Evolutionary conservation across 2,888 invertebrate genomes (phyloP), one percentile per base, ranked within the genome.

Genomic region (Allolobophora icterica): DNA sequence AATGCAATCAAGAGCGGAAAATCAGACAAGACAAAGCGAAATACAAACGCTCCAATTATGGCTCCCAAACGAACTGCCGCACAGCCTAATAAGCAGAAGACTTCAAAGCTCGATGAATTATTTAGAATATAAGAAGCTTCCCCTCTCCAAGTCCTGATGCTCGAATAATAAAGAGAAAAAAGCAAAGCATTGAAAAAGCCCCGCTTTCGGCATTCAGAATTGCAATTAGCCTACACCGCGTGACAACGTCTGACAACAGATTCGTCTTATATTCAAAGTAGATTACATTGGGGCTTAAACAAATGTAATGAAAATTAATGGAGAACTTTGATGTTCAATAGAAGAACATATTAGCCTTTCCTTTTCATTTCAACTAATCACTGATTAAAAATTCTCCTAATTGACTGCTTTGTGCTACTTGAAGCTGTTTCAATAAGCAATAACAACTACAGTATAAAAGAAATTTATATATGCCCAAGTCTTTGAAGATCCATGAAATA

Each of bases 11-110:
- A n/a, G n/a, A 71, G 71, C n/a, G 71, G 71, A 71, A 71, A 71
- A 71, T 71, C 71, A 71, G 71, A 71, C 71, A 71, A 71, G 71
- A 71, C 71, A 71, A 71, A 71, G 71, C n/a, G 71, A 71, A 71
- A 30, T 71, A 71, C 71, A 71, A 71, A n/a, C 71, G 71, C 71
- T 71, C n/a, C 71, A 71, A n/a, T 71, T 71, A 71, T 71, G 71
- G 71, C 71, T 71, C n/a, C 71, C 71, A 71, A 71, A 71, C 71
- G 71, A 71, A 71, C 71, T n/a, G 71, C n/a, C 30, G 71, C n/a
- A n/a, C 30, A 8, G 71, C n/a, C 71, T 71, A 71, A 71, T n/a
- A 71, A 71, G 71, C 71, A 71, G 58, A 58, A 24, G 30, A n/a
- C 71, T n/a, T 71, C 71, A 71, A 71, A 71, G 71, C n/a, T n/a